Evolutionary conservation across 2,797 vertebrate species (phyloP).

Genomic region (Salmo trutta): DNA sequence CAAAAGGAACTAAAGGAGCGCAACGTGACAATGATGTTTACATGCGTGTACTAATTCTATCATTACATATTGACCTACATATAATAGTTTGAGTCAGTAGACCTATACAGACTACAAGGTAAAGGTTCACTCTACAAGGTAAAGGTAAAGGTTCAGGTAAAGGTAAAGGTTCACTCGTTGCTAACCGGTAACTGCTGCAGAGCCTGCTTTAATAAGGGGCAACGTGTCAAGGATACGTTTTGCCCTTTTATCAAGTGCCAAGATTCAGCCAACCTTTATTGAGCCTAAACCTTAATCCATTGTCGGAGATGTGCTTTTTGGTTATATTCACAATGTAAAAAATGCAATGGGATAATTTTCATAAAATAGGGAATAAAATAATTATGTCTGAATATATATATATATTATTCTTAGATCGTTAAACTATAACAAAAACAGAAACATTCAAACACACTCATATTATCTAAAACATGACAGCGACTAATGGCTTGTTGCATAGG

Average conservation of each 20-base stretch:
- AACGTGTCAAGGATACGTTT: constrained; percentile 25
- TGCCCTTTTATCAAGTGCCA: constrained; percentile 34
- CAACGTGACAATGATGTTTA: not conserved
- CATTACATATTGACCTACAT: not conserved
- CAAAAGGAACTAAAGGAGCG: not conserved
- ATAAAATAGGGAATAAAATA: no score
- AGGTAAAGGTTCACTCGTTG: constrained; percentile 6
- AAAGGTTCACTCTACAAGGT: not conserved
- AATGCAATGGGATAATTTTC: no score
- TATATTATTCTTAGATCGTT: no score
- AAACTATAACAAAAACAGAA: no score
- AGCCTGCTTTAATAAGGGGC: constrained; percentile 20
- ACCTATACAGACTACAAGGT: constrained; percentile 10
- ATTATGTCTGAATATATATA: no score
- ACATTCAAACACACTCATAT: no score
- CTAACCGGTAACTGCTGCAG: constrained; percentile 15
- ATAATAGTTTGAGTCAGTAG: not conserved
- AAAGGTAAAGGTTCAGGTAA: not conserved
- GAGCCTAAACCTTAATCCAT: no score
- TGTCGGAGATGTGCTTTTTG: no score
- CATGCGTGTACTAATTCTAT: no score
- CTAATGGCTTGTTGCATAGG: no score
- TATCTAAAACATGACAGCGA: no score
- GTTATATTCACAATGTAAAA: no score
- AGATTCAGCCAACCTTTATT: constrained; percentile 2